A percentile compares a stretch with the other conserved stretches of the same genome.
Conservation (phyloP, 2,113 vertebrate genomes). For the Phaetusa simplex region DNA sequence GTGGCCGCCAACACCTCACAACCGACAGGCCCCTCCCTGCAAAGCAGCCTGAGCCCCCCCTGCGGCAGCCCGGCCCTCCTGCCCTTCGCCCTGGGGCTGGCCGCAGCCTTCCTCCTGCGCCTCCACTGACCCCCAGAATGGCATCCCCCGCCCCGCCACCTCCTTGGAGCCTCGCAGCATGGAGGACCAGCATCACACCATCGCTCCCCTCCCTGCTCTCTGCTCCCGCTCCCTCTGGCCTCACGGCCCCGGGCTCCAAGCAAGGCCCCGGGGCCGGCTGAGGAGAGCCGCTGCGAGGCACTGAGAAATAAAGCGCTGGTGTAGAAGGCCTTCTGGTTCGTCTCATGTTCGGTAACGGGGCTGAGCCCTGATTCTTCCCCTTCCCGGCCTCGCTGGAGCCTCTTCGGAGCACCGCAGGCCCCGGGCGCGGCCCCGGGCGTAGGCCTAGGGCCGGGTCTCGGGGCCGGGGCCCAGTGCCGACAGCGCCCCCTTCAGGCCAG, state of each 20-base stretch:
- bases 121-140: not conserved
- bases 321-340: not conserved
- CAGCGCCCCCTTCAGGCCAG: not conserved
- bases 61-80: not conserved
- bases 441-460: not conserved
- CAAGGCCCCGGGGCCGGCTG: no score
- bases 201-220: not conserved
- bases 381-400: not conserved
- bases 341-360: not conserved
- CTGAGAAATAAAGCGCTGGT: not conserved
- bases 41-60: rapidly evolving
- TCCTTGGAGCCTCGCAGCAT: not conserved
- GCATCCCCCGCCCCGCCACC: not conserved
- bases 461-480: not conserved
- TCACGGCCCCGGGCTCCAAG: no score
- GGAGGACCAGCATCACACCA: not conserved
- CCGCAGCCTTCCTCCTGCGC: not conserved
- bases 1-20: rapidly evolving
- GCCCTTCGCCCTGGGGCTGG: not conserved
- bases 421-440: not conserved
- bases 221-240: no score
- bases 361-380: not conserved
- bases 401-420: not conserved
- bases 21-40: rapidly evolving
- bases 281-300: not conserved